These are phyloP conservation scores for Paedocypris sp. DNA, from an alignment of 2,113 vertebrate species.

Conservation along the genomic window DNA sequence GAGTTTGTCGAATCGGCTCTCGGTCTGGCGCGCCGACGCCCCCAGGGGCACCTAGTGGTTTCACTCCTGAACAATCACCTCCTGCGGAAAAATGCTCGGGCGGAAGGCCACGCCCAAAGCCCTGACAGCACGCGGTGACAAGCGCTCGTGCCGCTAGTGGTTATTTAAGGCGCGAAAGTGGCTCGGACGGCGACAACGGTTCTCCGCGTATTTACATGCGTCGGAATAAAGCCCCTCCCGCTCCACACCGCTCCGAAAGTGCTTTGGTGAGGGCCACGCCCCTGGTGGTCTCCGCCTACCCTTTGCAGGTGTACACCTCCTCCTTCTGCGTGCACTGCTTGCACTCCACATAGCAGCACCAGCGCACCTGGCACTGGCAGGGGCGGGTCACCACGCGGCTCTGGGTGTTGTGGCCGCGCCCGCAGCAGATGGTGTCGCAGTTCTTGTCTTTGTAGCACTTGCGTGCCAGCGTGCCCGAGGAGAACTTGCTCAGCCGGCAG, in stretches of 20 bases:
- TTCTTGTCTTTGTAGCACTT: slow-evolving; percentile 98
- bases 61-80: slow-evolving; percentile 61
- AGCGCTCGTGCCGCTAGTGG: slow-evolving; percentile 68
- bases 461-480: slow-evolving; percentile 77
- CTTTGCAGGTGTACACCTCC: slow-evolving; percentile 97
- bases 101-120: slow-evolving; percentile 54
- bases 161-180: too few species aligned
- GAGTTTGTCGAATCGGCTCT: too few species aligned
- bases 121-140: slow-evolving; percentile 40
- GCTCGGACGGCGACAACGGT: too few species aligned
- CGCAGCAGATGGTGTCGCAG: slow-evolving; percentile 96
- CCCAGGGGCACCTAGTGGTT: slow-evolving; percentile 62
- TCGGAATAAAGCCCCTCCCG: too few species aligned
- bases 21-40: too few species aligned
- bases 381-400: slow-evolving; percentile 88
- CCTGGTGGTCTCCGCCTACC: slow-evolving; percentile 49
- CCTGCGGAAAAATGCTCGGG: too few species aligned
- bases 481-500: slow-evolving; percentile 85
- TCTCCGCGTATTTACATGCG: too few species aligned
- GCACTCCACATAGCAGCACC: slow-evolving; percentile 98
- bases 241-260: slow-evolving; percentile 1
- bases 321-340: slow-evolving; percentile 95
- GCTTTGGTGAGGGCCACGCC: slow-evolving; percentile 16
- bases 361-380: slow-evolving; percentile 96
- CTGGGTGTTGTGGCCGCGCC: slow-evolving; percentile 93